Percentiles rank a stretch among this genome's conserved stretches.
Evolutionary conservation across 1,140 invertebrate genomes (phyloP).

Genomic region (Eumeta japonica): DNA sequence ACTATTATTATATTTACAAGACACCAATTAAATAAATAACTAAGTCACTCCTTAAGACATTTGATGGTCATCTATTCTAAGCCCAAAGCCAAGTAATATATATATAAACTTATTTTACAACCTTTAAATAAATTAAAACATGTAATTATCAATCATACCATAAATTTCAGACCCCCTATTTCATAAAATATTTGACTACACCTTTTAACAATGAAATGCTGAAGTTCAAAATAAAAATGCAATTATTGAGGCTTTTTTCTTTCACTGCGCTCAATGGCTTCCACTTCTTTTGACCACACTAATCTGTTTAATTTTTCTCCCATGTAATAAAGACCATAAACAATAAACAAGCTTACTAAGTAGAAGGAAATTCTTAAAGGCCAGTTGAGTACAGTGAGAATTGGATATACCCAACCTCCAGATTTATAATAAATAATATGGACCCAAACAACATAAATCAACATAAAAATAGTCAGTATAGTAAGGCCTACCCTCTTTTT

Average conservation of each 20-base stretch:
- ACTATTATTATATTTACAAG: no score
- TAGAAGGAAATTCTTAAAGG: conserved; percentile 74
- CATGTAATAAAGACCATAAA: conserved; percentile 64
- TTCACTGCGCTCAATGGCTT: conserved; percentile 49
- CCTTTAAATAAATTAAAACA: no score
- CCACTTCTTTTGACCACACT: conserved; percentile 70
- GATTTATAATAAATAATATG: conserved; percentile 72
- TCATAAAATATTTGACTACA: no score
- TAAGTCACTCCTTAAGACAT: no score
- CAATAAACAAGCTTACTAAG: conserved; percentile 57
- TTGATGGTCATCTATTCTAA: no score
- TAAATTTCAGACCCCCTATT: no score
- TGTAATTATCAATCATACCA: no score
- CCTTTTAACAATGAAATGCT: no score
- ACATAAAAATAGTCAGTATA: conserved; percentile 64
- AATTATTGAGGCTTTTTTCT: conserved; percentile 55
- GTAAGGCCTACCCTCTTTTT: conserved; percentile 60
- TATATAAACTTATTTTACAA: no score
- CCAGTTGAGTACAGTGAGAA: conserved; percentile 72
- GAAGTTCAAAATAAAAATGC: no score
- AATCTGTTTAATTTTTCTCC: conserved; percentile 71
- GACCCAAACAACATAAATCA: conserved; percentile 73
- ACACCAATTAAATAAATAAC: no score
- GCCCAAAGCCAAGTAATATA: no score
- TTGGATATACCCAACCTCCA: conserved; percentile 83